Evolutionary conservation across 2,888 invertebrate species (phyloP), one percentile per base, ranked within the genome.

Genomic region (Lithophane leautieri): DNA sequence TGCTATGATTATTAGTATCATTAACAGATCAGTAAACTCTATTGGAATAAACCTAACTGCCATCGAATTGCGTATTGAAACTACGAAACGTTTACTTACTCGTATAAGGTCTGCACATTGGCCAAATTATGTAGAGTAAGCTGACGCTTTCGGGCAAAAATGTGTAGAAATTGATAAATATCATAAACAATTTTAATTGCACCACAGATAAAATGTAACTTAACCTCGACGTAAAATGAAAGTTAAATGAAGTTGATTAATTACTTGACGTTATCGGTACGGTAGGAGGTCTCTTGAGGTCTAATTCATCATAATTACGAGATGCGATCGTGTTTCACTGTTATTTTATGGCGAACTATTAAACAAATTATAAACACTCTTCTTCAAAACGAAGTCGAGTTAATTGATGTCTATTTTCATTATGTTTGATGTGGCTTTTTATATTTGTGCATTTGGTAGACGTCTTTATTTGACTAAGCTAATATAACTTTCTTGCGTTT

Each of bases 201-300:
- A 47, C 54, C 63, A 28, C 42, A 77, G 50, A 76, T 77, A 77
- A 79, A 86, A 73, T 67, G 83, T 73, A 88, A 81, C 77, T 60
- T 78, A 86, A 83, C 66, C 79, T 71, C 62, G 52, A 79, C 70
- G 70, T 63, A 63, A 78, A 87, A 82, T 88, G 71, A 82, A 86
- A 84, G 82, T 89, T 87, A 85, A 89, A 88, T 89, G 89, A 89
- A 89, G 87, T 89, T 90, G 89, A 90, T 90, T 90, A 90, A 90
- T 90, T 89, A 86, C 87, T 83, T 75, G 78, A 82, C 85, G 86
- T 85, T 88, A 90, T 88, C 90, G 86, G 77, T 79, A 61, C 16
- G 58, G 63, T 34, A 34, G 73, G 65, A 67, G 44, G 65, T 72
- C 79, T 69, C 74, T 61, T 70, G 73, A 65, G 78, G 81, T 73